A percentile compares a stretch with the other conserved stretches of the same genome.
Evolutionary conservation across 2,888 invertebrate species (phyloP).

Genomic region (Tuberolachnus salignus): DNA sequence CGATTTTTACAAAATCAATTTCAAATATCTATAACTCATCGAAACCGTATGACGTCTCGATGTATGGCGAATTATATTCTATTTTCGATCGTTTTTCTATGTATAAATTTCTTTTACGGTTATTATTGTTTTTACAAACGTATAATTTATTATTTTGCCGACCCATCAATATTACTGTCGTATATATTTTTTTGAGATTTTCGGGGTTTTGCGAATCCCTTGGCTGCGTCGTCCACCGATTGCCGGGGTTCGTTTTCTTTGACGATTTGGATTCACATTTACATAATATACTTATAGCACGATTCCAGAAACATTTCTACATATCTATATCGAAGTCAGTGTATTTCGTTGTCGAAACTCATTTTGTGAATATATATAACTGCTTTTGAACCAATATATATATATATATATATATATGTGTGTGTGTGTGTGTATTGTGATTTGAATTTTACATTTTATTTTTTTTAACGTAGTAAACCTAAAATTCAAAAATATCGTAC

Average conservation of each 20-base stretch:
- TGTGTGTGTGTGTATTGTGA: no score
- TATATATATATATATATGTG: no score
- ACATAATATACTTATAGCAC: not conserved
- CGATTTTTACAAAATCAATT: no score
- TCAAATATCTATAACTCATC: no score
- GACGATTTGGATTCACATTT: constrained; percentile 6
- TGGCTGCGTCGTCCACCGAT: not conserved
- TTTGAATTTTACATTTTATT: not conserved
- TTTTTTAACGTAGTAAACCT: not conserved
- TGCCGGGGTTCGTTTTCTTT: not conserved
- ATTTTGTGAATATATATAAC: constrained; percentile 23
- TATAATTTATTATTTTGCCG: no score
- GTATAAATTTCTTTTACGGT: no score
- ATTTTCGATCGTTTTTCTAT: no score
- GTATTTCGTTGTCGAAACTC: not conserved
- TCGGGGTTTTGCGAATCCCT: not conserved
- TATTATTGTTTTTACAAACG: no score
- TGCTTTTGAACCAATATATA: not conserved
- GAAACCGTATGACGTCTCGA: no score
- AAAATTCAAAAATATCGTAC: not conserved
- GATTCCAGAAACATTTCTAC: not conserved
- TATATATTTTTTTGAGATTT: not conserved
- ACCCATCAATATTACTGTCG: no score
- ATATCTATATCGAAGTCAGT: not conserved
- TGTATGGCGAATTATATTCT: no score